Evolutionary conservation across 2,888 invertebrate species (phyloP), one percentile per base, ranked within the genome.

Genomic region (Eutolmus rufibarbis): DNA sequence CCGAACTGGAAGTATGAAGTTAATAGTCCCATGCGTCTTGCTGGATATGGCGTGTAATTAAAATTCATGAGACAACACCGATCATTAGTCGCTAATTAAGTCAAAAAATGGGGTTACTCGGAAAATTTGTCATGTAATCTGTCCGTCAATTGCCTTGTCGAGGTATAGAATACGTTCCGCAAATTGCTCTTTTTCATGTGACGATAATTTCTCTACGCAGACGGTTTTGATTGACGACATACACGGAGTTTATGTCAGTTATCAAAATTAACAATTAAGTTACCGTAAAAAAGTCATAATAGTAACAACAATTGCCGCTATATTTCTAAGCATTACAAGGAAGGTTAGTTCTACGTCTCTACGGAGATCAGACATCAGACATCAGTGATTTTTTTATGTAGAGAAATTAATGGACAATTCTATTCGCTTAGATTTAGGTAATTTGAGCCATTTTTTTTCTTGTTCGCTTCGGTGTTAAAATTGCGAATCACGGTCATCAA

Each of bases 51-150:
- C n/a, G 12, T 12, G 12, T 66, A 77, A 77, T 77, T 77, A 77
- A 77, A 77, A 77, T 77, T 77, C 77, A 77, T 77, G 77, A 77
- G 77, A 31, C 77, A 77, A 12, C 77, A 34, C 31, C 34, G 40
- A 37, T 40, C 77, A 77, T 77, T 77, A 77, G 77, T 5, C 37
- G 19, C 77, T 34, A 34, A 77, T 77, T 77, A 77, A 77, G 77
- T 77, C 16, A 34, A 77, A 77, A 34, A 77, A 40, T 77, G 77
- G 23, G 77, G 77, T 77, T 77, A 77, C 19, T n/a, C 40, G 40
- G 37, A n/a, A 76, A 76, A 77, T 77, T 77, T 77, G 77, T 77
- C 77, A 77, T 77, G 77, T 37, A 40, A 40, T 77, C 77, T 40
- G 77, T 37, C 77, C 37, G 40, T 77, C 77, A 77, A 77, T 77